Base-by-base conservation (phyloP, 1,140 invertebrate genomes). In the Drosophila subpulchrella region DNA sequence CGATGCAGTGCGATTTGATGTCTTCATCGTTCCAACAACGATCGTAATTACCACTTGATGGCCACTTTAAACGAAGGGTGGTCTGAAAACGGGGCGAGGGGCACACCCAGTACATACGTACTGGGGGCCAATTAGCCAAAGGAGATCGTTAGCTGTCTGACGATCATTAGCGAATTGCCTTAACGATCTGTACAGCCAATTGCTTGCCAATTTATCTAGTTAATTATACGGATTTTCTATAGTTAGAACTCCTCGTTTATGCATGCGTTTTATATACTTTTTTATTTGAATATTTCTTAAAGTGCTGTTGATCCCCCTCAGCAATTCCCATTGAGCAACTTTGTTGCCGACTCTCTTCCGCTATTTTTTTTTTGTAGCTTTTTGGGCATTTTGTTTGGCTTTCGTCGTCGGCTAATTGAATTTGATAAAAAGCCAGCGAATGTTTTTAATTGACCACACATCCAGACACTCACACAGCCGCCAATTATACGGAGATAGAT, bases 391-490 rank as follows among this genome's bases (percentile, higher is more conserved):
- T 51, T 15, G 30, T 51, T 32, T 17, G 27, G 24, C 4, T 20
- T 27, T 44, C 36, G 58, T 63, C 50, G 62, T 63, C 32, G 57
- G 30, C 79, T 84, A 81, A 84, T 84, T 84, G 81, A 84, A 81
- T 82, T 82, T 82, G 79, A 82, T 82, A 82, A 82, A 77, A 48
- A 48, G 63, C 55, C 68, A 63, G 62, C 70, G 70, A 63, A 44
- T 74, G 67, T 73, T 80, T 80, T 80, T 80, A 81, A 81, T 81
- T 81, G 79, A 74, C 58, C 73, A 73, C 80, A 66, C 73, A 76
- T 63, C 68, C 67, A 53, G 67, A 48, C 65, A 51, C 63, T 59
- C 38, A 42, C 56, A 36, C 32, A 53, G 15, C 44, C 34, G 48
- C 68, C 77, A 86, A 86, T 86, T 81, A 81, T 80, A 15, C 48